Evolutionary conservation across 2,797 vertebrate species (phyloP).

Genomic region (Spea hammondii): DNA sequence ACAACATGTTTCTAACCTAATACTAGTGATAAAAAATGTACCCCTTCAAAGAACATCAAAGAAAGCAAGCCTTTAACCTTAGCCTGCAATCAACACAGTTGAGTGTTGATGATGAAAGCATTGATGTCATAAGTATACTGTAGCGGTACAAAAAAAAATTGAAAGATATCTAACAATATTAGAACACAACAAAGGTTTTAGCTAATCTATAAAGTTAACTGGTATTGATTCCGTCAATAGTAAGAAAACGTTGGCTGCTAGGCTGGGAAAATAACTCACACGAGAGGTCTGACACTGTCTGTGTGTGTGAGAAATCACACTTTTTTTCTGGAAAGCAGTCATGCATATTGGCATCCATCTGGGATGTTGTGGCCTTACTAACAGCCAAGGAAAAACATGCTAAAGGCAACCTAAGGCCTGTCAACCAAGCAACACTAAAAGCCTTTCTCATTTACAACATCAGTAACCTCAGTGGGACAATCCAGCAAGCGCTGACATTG

Average conservation of each 20-base stretch:
- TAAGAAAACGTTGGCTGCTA: constrained; percentile 4
- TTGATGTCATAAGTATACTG: constrained; percentile 25
- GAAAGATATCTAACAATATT: background rate
- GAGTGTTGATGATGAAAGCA: constrained; percentile 15
- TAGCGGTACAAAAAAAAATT: background rate
- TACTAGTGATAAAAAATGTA: no score
- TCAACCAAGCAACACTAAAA: constrained; percentile 2
- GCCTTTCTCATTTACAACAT: constrained; percentile 6
- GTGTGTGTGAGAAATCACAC: background rate
- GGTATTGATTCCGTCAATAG: background rate
- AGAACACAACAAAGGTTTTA: constrained; percentile 12
- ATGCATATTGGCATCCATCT: constrained; percentile 21
- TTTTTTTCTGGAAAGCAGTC: background rate
- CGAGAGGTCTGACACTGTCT: constrained; percentile 10
- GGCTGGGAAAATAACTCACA: background rate
- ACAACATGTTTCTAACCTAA: no score
- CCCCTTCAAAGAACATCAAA: no score
- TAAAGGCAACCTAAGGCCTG: constrained; percentile 27
- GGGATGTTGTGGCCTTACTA: constrained; percentile 22
- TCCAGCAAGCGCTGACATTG: background rate
- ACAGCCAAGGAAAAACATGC: constrained; percentile 19
- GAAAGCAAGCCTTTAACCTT: no score
- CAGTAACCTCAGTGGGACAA: constrained; percentile 26
- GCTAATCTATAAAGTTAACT: constrained; percentile 25
- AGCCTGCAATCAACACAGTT: no score